Evolutionary conservation across 2,888 invertebrate genomes (phyloP), one percentile per base, ranked within the genome.

Genomic region (Platycnemis pennipes): DNA sequence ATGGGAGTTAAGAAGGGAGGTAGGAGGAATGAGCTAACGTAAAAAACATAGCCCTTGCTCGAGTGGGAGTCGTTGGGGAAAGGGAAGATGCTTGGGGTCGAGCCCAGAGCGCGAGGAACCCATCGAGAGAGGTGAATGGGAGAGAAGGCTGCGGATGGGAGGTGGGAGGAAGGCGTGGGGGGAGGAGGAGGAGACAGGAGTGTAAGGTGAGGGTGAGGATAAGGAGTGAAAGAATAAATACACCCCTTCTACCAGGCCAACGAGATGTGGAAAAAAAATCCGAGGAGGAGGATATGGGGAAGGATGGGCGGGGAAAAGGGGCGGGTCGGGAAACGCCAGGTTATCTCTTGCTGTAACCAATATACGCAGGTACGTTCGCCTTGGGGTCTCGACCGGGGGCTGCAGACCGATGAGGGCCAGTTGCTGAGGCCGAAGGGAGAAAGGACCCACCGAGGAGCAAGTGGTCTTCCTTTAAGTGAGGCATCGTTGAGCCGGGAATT

Each of bases 221-320:
- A 87, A 89, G 89, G 89, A 89, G 89, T 42, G 37, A 63, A 89
- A 89, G 91, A 91, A 91, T 91, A 91, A 91, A 91, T 63, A 91
- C 56, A 91, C 56, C 44, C 56, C 42, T 42, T 91, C 44, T 63
- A 42, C 26, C n/a, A 22, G 89, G 19, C 56, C 89, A 89, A 89
- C 53, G 42, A 89, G 89, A 91, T 63, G 77, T 37, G 77, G 37
- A 11, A 63, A 91, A 91, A 91, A 91, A 91, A 91, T 4, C 49
- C 63, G 8, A 26, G 49, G 19, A 19, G 19, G 49, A 49, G 49
- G 1, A 19, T 11, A 49, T 77, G 37, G 77, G 22, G n/a, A 91
- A 26, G 16, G 87, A 46, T 46, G 87, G 87, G 87, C 44, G 46
- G 87, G 42, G 46, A 45, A 19, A 22, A 44, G 63, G 91, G 89